phyloP scores from a whole-genome alignment of 1,140 invertebrate genomes.

The Acromyrmex echinatior region DNA sequence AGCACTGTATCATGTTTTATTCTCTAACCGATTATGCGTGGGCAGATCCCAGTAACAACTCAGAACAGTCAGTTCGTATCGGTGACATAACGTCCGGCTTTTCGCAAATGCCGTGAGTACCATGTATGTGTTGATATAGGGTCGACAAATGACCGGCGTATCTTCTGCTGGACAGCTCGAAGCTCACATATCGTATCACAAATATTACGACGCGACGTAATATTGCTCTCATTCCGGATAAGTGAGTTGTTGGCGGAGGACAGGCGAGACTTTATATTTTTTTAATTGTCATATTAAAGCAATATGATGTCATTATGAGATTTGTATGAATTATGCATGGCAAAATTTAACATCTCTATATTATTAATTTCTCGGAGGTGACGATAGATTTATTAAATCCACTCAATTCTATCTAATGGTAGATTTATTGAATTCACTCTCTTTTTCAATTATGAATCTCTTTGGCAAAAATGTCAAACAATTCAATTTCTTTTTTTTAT shows the following conservation, averaged over 20 bases:
- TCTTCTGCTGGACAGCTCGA: not conserved
- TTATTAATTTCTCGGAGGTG: not conserved
- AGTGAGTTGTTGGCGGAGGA: constrained; percentile 14
- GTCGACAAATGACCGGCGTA: constrained; percentile 63
- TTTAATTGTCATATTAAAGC: not conserved
- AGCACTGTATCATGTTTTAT: constrained; percentile 1
- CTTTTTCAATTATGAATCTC: too few species aligned
- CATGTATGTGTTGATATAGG: constrained; percentile 23
- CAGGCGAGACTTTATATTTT: not conserved
- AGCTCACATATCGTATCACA: constrained; percentile 29
- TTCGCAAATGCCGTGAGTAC: constrained; percentile 50
- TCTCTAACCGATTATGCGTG: constrained; percentile 42
- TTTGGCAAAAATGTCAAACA: too few species aligned
- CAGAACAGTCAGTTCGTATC: not conserved
- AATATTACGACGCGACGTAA: constrained; percentile 15
- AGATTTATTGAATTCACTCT: too few species aligned
- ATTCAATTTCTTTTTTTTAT: too few species aligned
- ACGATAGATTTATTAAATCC: too few species aligned
- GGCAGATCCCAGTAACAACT: constrained; percentile 47
- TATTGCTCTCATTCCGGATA: constrained; percentile 26
- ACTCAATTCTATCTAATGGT: too few species aligned
- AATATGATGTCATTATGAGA: not conserved
- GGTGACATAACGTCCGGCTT: constrained; percentile 15
- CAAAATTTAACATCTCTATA: not conserved
- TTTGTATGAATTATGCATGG: not conserved